Base-by-base conservation (phyloP, 1,140 invertebrate genomes). In the Glossosoma conforme region DNA sequence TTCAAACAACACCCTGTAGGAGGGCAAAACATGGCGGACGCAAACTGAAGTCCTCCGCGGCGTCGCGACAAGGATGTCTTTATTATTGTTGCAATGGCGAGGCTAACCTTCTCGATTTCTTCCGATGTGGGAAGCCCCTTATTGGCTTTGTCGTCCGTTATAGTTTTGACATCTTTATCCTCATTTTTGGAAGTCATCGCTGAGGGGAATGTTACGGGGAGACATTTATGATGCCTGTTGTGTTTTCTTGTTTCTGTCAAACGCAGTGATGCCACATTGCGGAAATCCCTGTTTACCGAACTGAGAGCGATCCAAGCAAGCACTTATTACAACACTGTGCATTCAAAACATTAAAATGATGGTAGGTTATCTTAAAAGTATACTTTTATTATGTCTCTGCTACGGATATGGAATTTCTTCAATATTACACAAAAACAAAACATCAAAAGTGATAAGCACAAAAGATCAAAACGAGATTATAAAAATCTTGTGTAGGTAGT, bases 171-270 rank as follows among this genome's bases (percentile, higher is more conserved):
- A 60, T 72, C 68, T 70, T 72, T 72, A 69, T 66, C 67, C 67
- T 73, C 67, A 72, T 72, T 71, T 70, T 67, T 72, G 66, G 70
- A 73, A 73, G 68, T 72, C 70, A 73, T 73, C 71, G 71, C 70
- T 73, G 64, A 71, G 53, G 66, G 70, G 71, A 72, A 70, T 69
- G 69, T 69, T 65, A 63, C 66, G 66, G 68, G 66, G 67, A 68
- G 70, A 72, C 70, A 74, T 73, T 72, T 73, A 72, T 69, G 67
- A 50, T 47, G 52, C 52, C 52, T 54, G 52, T 54, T 54, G 52
- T 54, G 52, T 54, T 54, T 48, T 54, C 52, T 49, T 44, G 52
- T 47, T 38, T 42, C 53, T 55, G 53, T 55, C 53, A 54, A 54
- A 54, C 45, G 44, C 40, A 43, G 44, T 35, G n/a, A 32, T 54